These are phyloP conservation scores for Protobothrops mucrosquamatus DNA, from an alignment of 2,113 vertebrate genomes.

Conservation along the genomic window DNA sequence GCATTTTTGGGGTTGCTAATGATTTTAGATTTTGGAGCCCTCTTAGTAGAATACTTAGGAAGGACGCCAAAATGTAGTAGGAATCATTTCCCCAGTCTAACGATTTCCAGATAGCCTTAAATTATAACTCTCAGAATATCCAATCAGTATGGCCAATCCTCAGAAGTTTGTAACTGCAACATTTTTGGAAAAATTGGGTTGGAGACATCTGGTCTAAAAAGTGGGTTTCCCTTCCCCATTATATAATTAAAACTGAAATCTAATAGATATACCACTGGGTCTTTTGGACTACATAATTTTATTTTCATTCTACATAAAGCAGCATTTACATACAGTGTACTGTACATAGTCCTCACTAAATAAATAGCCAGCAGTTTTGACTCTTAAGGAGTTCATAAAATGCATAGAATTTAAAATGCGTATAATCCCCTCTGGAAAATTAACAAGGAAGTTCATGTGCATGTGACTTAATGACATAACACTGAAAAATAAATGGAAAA, in stretches of 20 bases:
- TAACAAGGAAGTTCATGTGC: neutral
- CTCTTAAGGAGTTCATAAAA: neutral
- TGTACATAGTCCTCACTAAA: neutral
- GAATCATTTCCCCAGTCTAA: neutral
- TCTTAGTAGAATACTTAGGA: neutral
- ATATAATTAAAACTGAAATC: neutral
- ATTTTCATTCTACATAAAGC: neutral
- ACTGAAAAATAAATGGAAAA: neutral
- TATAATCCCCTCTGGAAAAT: neutral
- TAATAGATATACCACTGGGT: neutral
- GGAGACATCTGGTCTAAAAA: neutral
- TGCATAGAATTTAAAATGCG: neutral
- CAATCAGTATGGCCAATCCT: neutral
- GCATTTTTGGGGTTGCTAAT: neutral
- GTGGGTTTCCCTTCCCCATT: neutral
- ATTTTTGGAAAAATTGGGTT: neutral
- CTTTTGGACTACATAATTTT: neutral
- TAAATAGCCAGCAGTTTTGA: neutral
- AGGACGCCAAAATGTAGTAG: neutral
- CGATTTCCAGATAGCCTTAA: neutral
- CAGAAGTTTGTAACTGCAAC: neutral
- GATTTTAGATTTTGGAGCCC: neutral
- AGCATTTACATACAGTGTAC: neutral
- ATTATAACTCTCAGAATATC: neutral
- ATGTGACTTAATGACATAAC: neutral